Base-by-base conservation (phyloP, 2,797 vertebrate genomes). In the Neomorphus geoffroyi region DNA sequence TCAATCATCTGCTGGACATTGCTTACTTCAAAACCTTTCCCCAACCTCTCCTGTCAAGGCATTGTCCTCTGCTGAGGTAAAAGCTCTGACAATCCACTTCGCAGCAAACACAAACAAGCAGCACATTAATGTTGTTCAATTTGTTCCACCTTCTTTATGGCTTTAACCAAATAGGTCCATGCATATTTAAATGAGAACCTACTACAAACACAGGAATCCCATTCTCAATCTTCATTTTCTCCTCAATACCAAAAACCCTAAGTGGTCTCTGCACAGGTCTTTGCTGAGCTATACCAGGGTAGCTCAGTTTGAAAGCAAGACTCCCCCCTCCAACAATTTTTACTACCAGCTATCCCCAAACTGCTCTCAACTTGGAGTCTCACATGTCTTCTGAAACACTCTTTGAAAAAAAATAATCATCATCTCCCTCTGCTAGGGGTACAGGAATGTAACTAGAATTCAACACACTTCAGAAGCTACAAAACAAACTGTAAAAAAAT, bases 241-340 rank as follows among this genome's bases (percentile, higher is more conserved):
- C n/a, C 32, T 58, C 57, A 58, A 45, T 33, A 70, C 32, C 48
- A 66, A 72, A 35, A 83, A 88, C 6, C 43, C 3, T n/a, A 50
- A 16, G 24, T 27, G 14, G 13, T 54, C 27, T 61, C 62, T 11
- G 10, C 53, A 41, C 3, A 26, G 13, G 11, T 41, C 23, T 80
- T 82, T 48, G 11, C 57, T 67, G 10, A 62, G 16, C 22, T 12
- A 1, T 10, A 50, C 6, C 27, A 60, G 32, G 17, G 30, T 13
- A 91, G 18, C 41, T 24, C 54, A 45, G 41, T 66, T 79, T 62
- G 51, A 79, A 48, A 73, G 56, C 8, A 88, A 88, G 43, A 46
- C 19, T 6, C 2, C 6, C 2, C 3, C 2, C 3, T 2, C 48
- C 10, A 13, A 8, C 4, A 26, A 0, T 43, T 89, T 56, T 79